phyloP scores from a whole-genome alignment of 2,113 vertebrate genomes.

The Xiphorhynchus elegans region DNA sequence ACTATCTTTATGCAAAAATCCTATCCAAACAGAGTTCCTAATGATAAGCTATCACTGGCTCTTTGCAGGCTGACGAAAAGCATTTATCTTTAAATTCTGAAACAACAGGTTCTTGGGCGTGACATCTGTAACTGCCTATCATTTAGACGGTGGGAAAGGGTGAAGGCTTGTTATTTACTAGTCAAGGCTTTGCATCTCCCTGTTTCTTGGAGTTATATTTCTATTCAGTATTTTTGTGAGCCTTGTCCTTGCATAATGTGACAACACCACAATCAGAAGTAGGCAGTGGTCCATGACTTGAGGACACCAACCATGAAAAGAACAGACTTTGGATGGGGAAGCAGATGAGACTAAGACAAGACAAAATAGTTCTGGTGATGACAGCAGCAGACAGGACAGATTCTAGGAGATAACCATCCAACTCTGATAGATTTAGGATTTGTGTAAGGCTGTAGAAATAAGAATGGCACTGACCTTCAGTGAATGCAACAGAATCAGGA shows the following conservation, averaged over 20 bases:
- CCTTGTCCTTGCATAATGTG: neutral
- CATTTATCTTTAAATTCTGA: neutral
- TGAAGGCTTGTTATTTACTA: neutral
- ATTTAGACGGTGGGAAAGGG: neutral
- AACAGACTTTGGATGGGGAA: neutral
- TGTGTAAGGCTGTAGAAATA: neutral
- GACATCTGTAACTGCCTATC: neutral
- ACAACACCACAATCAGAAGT: neutral
- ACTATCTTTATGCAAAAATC: neutral
- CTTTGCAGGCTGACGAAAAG: neutral
- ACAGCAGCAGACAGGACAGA: neutral
- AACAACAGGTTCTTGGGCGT: neutral
- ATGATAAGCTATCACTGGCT: neutral
- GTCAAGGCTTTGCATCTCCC: neutral
- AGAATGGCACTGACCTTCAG: neutral
- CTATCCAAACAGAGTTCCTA: neutral
- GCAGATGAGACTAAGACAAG: neutral
- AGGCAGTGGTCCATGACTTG: fast-evolving
- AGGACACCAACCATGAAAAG: neutral
- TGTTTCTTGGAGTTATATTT: neutral
- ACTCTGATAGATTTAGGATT: too few species aligned
- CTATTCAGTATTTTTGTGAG: neutral
- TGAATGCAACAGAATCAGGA: neutral
- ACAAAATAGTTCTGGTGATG: neutral
- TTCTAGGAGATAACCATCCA: neutral